Percentiles rank a stretch among this genome's conserved stretches.
These are phyloP conservation scores for Eulithis testata DNA, from an alignment of 2,888 invertebrate species.

Conservation along the genomic window DNA sequence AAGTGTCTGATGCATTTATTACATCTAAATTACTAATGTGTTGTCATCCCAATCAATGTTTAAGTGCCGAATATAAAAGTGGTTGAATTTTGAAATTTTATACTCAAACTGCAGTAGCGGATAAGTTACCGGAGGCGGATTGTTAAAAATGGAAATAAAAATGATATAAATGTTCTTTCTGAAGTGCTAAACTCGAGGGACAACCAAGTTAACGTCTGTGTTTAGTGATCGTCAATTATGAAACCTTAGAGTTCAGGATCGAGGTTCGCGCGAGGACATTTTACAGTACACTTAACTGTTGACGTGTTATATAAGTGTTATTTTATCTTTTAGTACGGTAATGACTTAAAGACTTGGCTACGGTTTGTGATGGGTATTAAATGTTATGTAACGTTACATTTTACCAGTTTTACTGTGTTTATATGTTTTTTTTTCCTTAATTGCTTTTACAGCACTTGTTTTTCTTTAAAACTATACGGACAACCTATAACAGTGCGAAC, in stretches of 20 bases:
- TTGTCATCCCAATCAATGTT: constrained; percentile 46
- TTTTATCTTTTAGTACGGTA: constrained; percentile 20
- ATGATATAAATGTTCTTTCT: constrained; percentile 38
- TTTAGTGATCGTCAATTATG: constrained; percentile 35
- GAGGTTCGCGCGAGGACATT: constrained; percentile 21
- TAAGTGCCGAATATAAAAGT: constrained; percentile 42
- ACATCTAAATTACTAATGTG: constrained; percentile 39
- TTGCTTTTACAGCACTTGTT: too few relatives aligned
- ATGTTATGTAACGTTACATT: constrained; percentile 15
- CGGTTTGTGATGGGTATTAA: constrained; percentile 18
- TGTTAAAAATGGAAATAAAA: constrained; percentile 37
- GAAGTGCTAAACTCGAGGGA: constrained; percentile 34
- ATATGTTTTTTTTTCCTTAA: too few relatives aligned
- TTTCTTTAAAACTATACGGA: too few relatives aligned
- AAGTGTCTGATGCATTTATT: constrained; percentile 32
- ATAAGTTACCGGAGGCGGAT: constrained; percentile 42
- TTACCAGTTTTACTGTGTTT: background rate
- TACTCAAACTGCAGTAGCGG: constrained; percentile 42
- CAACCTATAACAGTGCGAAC: too few relatives aligned
- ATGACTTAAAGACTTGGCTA: constrained; percentile 35
- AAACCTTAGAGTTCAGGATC: constrained; percentile 22
- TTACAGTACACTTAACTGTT: constrained; percentile 27
- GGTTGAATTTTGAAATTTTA: constrained; percentile 35
- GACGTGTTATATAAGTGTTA: constrained; percentile 22
- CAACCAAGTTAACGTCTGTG: constrained; percentile 37